phyloP scores from a whole-genome alignment of 2,888 invertebrate species.

The Tipula unca region DNA sequence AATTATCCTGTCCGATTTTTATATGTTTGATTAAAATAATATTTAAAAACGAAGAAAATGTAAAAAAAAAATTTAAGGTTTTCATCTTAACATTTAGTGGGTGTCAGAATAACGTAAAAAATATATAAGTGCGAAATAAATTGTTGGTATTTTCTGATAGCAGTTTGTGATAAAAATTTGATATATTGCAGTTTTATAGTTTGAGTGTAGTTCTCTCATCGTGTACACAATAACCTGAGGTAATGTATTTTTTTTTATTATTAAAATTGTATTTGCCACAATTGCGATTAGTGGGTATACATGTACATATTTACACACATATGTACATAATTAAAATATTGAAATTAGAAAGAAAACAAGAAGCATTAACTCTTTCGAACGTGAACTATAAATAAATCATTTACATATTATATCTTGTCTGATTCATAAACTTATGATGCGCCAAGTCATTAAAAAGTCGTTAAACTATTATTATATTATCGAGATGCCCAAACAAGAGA shows the following conservation, averaged over 20 bases:
- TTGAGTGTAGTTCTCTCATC: neutral
- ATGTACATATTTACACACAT: neutral
- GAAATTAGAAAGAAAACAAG: too few species aligned
- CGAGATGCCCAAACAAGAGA: too few species aligned
- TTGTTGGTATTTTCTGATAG: neutral
- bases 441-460: too few species aligned
- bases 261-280: neutral
- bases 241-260: neutral
- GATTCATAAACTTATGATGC: too few species aligned
- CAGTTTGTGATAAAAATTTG: neutral
- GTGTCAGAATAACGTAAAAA: neutral
- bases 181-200: neutral
- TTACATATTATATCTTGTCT: too few species aligned
- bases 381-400: too few species aligned
- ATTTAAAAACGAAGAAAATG: neutral
- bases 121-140: neutral
- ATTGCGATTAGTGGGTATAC: neutral
- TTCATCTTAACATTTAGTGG: neutral
- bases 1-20: neutral
- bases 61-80: neutral
- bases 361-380: too few species aligned
- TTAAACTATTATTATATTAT: too few species aligned
- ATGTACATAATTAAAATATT: neutral
- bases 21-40: neutral
- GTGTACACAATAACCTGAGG: neutral